Evolutionary conservation across 2,888 invertebrate genomes (phyloP), one percentile per base, ranked within the genome.

Genomic region (Parnassius smintheus): DNA sequence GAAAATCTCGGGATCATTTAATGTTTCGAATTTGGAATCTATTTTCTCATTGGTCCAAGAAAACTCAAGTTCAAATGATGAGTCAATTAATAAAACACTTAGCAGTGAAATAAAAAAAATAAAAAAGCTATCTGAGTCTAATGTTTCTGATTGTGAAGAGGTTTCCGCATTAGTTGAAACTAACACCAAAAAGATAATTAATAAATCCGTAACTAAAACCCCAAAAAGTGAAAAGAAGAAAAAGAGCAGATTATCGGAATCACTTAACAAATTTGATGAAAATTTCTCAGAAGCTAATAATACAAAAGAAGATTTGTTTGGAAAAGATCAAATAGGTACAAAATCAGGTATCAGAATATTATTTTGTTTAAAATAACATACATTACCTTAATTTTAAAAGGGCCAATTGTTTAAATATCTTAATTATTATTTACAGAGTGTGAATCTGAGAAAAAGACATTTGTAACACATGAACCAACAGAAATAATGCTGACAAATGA

Each of bases 211-310:
- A 56, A 18, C 42, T 45, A 62, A 68, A 56, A 61, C 65, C n/a
- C 58, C 65, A 42, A 56, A 49, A 35, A 66, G 63, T 48, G 60
- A 50, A 18, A 70, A 67, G 53, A 69, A 66, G 48, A 66, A 68
- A 9, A 68, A 65, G 18, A 66, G 62, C 25, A 52, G 52, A 35
- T 53, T 55, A 48, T 62, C 65, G 0, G 56, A 62, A 41, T 59
- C 49, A 45, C 55, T 52, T 35, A 53, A 59, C 13, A 45, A 46
- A 13, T 55, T 44, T 41, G 22, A 46, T 54, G 58, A 44, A 22
- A 54, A 48, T 22, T 9, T 8, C 10, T 18, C 52, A 56, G 42
- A 57, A 18, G 44, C 22, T 35, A 53, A 35, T 53, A 42, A 42
- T 48, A 44, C 25, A n/a, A 42, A 42, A 22, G 59, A 59, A 48